Evolutionary conservation across 1,140 invertebrate species (phyloP), one percentile per base, ranked within the genome.

Genomic region (Grapholita molesta): DNA sequence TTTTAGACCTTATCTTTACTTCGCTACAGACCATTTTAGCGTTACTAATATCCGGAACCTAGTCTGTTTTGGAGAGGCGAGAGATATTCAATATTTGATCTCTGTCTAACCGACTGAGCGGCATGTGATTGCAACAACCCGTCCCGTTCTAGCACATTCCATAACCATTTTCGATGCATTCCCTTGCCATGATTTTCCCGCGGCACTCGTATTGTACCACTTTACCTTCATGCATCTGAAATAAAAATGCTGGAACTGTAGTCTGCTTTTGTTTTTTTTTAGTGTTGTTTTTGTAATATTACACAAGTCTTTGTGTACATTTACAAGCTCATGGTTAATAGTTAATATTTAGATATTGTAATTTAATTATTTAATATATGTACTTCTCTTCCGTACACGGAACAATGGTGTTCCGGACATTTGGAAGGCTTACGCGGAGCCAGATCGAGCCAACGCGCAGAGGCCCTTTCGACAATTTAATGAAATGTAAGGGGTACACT

Each of bases 111-210:
- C 81, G 84, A 82, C 84, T 86, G 85, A 82, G 70, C 72, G 70
- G 77, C 79, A 74, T 80, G 83, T 81, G 85, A 84, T 84, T 90
- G 88, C 88, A 89, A 84, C 89, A 83, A 7, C 66, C 87, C 70
- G 79, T 90, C 88, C 76, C 86, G 73, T 80, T 90, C 88, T 69
- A 72, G 72, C 87, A 86, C 88, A 90, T 88, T 88, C 83, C 85
- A 86, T 89, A 88, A 90, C 90, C 84, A 91, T 91, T 91, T 91
- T 89, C 85, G 85, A 89, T 91, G 89, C 89, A 90, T 91, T 90
- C 89, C 79, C 88, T 86, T 86, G 86, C 83, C 84, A 90, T 89
- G 89, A 89, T 91, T 91, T 89, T 89, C 85, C 85, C 83, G 82
- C 85, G 85, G 80, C 80, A 88, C 83, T 86, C 67, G 80, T 85